Evolutionary conservation across 30 jellyfish, hydroid and myxozoan genomes (phyloP), one percentile per base, ranked within the genome.

Genomic region (Pseudorhiza aurosa): DNA sequence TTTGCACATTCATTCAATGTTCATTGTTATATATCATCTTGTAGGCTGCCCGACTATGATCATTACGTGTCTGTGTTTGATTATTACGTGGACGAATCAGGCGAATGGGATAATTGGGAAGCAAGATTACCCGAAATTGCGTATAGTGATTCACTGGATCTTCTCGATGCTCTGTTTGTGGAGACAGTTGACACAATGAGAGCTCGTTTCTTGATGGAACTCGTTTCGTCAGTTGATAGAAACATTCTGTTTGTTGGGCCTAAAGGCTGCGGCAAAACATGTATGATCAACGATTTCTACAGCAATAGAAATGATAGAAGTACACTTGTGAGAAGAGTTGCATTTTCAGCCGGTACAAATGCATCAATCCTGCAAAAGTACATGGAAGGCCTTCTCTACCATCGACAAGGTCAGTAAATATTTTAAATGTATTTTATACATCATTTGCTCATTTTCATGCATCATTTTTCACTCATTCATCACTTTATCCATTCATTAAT

Each of bases 81-180:
- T 49, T 88, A 88, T 57, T 88, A 80, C 71, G 95, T 88, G 10
- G 97, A 88, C 31, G 97, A 88, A 53, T 81, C 97, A 15, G 97
- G 97, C 2, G 97, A 88, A 72, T 88, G 97, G 97, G 97, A 88
- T 69, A 40, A 77, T 15, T 88, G 97, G 97, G 95, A 81, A n/a
- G 85, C 95, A 36, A 75, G 95, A 51, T 83, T 84, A 25, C 95
- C 85, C 22, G 95, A 72, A 55, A 42, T 84, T 11, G 31, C 88
- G 4, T 84, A 84, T 78, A 74, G 62, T 28, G 95, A 82, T 43
- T 80, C 90, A 8, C 40, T 72, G 32, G 91, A 88, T 42, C 72
- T 73, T 2, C 83, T 88, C 42, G 97, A 90, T 19, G 91, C 81
- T 17, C 44, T 68, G 5, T 88, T 80, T 47, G 95, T 88, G 15